These are phyloP conservation scores for Anoplophora glabripennis DNA, from an alignment of 1,140 invertebrate species.

Conservation along the genomic window DNA sequence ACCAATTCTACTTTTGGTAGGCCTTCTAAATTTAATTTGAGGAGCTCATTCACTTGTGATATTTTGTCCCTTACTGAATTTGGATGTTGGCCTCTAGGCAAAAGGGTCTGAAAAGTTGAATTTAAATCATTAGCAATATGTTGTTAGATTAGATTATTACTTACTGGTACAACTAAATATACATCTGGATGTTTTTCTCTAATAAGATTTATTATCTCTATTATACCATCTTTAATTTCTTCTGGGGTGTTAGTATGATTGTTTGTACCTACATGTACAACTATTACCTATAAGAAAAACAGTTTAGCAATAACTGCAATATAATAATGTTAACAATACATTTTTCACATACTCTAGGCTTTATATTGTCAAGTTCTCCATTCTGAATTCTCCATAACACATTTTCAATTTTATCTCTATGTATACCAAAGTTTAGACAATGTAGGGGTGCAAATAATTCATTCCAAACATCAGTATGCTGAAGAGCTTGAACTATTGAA, in stretches of 20 bases:
- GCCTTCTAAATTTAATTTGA: conserved; percentile 60
- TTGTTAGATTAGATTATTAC: conserved; percentile 42
- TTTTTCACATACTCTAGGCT: conserved; percentile 69
- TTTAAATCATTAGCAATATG: conserved; percentile 1
- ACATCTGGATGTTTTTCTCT: conserved; percentile 72
- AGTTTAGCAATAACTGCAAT: background rate
- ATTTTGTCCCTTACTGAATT: conserved; percentile 77
- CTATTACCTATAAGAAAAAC: conserved; percentile 66
- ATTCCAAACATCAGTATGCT: conserved; percentile 79
- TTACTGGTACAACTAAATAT: conserved; percentile 80
- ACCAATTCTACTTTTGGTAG: conserved; percentile 67
- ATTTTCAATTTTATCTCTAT: conserved; percentile 82
- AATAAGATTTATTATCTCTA: conserved; percentile 71
- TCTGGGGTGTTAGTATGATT: conserved; percentile 75
- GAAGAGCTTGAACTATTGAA: conserved; percentile 75
- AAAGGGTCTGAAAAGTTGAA: conserved; percentile 64
- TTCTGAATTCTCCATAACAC: conserved; percentile 85
- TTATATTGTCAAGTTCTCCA: conserved; percentile 82
- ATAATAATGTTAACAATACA: background rate
- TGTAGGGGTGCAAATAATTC: conserved; percentile 83
- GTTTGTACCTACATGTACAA: conserved; percentile 83
- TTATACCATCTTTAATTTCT: conserved; percentile 76
- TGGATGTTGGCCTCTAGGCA: conserved; percentile 79
- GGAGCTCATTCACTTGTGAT: conserved; percentile 66
- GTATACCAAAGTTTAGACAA: conserved; percentile 87